Base-by-base conservation (phyloP, 2,888 invertebrate genomes). In the Phaedon cochleariae region DNA sequence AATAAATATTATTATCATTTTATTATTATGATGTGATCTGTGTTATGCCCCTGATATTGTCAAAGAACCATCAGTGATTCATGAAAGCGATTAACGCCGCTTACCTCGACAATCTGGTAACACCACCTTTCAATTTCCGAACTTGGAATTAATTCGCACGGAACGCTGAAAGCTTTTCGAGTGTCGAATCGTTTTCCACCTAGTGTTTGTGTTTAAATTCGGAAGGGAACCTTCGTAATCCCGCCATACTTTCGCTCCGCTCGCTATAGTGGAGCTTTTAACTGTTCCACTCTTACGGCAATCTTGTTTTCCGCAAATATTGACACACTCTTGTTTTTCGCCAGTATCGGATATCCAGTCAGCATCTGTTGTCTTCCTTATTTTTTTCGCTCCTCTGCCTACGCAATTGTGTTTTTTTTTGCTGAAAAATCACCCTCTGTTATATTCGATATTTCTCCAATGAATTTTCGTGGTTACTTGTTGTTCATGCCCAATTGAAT, bases 271-370 rank as follows among this genome's bases (percentile, higher is more conserved):
- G 72, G 72, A 75, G 77, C 78, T 79, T 79, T 78, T 78, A 77
- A 77, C 75, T 73, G 72, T 75, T 74, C 73, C 72, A 73, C 74
- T 76, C 76, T 73, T 71, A 75, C 71, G 65, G 73, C 73, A 75
- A 76, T 77, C 75, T 76, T 76, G 76, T 78, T 79, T 77, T 76
- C 74, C 67, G 75, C 76, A 80, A 81, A 81, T 81, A 81, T 80
- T 80, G 26, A 26, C 26, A 26, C 26, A 26, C 26, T 26, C 26
- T 5, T 7, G 26, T 26, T 26, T 7, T 26, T 59, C 66, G 45
- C 49, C 64, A 54, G 31, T 20, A 17, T 52, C 52, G 54, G 29
- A 51, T 63, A 45, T 52, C 41, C 41, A 41, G 26, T 12, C 12
- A 29, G 31, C 31, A 54, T 31, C 4, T 37, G 15, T 26, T 21